Conservation (phyloP, 1,140 invertebrate genomes). For the Metaphire vulgaris region DNA sequence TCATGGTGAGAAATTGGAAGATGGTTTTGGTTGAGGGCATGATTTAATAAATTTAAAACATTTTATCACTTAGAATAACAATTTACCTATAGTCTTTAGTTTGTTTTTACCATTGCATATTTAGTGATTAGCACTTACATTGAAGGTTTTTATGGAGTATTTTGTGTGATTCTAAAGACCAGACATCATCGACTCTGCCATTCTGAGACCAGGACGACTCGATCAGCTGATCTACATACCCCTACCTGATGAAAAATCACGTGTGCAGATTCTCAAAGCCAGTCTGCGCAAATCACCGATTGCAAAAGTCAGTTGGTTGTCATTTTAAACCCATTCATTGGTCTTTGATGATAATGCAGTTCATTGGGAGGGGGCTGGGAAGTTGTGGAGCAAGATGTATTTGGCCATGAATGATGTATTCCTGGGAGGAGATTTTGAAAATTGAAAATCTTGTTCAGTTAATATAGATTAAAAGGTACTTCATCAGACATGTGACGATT, state of each 20-base stretch:
- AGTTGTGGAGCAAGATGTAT: background rate
- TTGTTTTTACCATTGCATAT: background rate
- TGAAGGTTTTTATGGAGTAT: background rate
- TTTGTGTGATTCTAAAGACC: conserved; percentile 41
- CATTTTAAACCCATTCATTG: background rate
- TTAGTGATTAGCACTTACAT: background rate
- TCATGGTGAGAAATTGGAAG: no score
- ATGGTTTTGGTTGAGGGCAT: no score
- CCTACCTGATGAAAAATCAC: conserved; percentile 93
- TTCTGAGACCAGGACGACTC: conserved; percentile 91
- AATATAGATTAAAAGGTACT: background rate
- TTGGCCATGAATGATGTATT: background rate
- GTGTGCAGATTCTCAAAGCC: conserved; percentile 86
- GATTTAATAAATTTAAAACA: background rate
- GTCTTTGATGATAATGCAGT: background rate
- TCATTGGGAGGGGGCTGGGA: background rate
- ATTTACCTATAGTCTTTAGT: background rate
- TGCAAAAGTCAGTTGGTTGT: conserved; percentile 58
- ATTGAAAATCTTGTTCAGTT: background rate
- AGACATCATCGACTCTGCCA: conserved; percentile 98
- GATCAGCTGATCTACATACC: conserved; percentile 99
- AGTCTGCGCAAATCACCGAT: conserved; percentile 95
- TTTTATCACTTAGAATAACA: background rate
- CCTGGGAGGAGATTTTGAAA: background rate
- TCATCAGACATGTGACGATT: no score